Evolutionary conservation across 2,797 vertebrate genomes (phyloP), one percentile per base, ranked within the genome.

Genomic region (Takifugu ocellatus): DNA sequence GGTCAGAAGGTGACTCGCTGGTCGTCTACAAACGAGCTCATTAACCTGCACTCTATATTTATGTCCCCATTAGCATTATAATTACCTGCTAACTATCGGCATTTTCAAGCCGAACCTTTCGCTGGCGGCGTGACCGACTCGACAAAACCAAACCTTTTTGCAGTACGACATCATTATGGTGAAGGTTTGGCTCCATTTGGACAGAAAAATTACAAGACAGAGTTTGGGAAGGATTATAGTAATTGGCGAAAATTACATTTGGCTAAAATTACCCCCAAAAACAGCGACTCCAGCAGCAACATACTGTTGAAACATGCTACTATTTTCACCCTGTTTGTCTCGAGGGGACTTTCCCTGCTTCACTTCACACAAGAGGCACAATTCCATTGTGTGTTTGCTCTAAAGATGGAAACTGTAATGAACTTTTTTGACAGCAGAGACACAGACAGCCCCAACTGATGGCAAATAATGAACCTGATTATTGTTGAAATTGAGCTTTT

Each of bases 401-500:
- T 39, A 3, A 10, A 39, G 14, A 14, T 39, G 10, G 1, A 14
- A 39, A 39, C 12, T 3, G 14, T 39, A 39, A 39, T 39, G 10
- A 39, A 39, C 11, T 1, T 39, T 39, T 10, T 39, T 14, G 36
- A 14, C 10, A 3, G 31, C 31, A 11, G 31, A 10, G 31, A 33
- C 31, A 33, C 7, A 33, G 1, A 33, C 1, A 33, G 8, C 31
- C 1, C 31, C 10, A 10, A 10, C 10, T 10, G 7, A 33, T 33
- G 31, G 10, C 31, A 33, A 33, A 33, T 10, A 4, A 33, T 14
- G 10, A 39, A 39, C 4, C 36, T 12, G 36, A 14, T 39, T 3
- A 39, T 14, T 15, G 5, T 14, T 39, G 36, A 14, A 3, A 39
- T 39, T 14, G 14, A 33, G 31, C 63, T 62, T 65, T 55, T 68